A percentile compares a stretch with the other conserved stretches of the same genome.
Evolutionary conservation across 2,888 invertebrate genomes (phyloP).

Genomic region (Scaptomyza flava): DNA sequence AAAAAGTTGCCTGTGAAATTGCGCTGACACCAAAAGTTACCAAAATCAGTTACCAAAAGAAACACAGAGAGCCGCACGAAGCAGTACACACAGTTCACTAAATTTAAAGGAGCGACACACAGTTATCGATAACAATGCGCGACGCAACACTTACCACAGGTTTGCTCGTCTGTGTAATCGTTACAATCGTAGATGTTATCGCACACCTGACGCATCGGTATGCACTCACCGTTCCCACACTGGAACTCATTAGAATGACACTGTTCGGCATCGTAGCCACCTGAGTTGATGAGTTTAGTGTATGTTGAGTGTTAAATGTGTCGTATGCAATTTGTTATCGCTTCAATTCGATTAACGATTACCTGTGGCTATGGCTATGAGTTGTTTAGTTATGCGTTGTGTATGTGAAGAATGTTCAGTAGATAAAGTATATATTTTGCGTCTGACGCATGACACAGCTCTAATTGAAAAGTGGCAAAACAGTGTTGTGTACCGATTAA

Average conservation of each 20-base stretch:
- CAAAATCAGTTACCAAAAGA: constrained; percentile 25
- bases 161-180: constrained; percentile 91
- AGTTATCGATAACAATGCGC: constrained; percentile 33
- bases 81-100: constrained; percentile 23
- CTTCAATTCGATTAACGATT: constrained; percentile 12
- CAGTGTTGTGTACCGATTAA: constrained; percentile 25
- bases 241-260: constrained; percentile 86
- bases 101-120: constrained; percentile 1
- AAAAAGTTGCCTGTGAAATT: constrained; percentile 5
- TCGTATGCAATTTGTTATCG: constrained; percentile 28
- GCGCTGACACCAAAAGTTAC: constrained; percentile 35
- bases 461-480: constrained; percentile 25
- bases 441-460: neutral
- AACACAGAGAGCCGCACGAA: constrained; percentile 29
- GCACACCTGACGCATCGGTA: constrained; percentile 86
- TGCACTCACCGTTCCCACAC: constrained; percentile 88
- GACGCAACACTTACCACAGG: constrained; percentile 88
- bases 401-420: neutral
- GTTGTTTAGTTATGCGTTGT: constrained; percentile 4
- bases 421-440: too few relatives aligned
- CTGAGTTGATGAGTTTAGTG: constrained; percentile 47
- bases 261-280: constrained; percentile 69
- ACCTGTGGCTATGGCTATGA: constrained; percentile 4
- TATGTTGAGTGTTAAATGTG: constrained; percentile 25
- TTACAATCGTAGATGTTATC: constrained; percentile 88